phyloP scores from a whole-genome alignment of 2,113 vertebrate species.

The Tragelaphus scriptus region DNA sequence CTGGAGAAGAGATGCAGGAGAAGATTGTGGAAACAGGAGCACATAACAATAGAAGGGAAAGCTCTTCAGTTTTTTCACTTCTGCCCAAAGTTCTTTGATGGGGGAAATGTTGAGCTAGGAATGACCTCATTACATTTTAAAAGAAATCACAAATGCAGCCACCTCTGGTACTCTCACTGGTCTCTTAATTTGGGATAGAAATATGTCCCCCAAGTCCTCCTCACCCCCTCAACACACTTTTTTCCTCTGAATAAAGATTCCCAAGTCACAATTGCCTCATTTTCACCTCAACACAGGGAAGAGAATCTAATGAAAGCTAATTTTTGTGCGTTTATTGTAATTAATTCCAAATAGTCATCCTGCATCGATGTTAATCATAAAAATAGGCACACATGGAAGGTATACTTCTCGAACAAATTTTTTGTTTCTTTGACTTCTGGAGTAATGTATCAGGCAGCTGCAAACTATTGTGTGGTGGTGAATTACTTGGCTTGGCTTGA shows the following conservation, averaged over 20 bases:
- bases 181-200: not conserved
- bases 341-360: not conserved
- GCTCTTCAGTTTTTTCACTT: not conserved
- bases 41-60: not conserved
- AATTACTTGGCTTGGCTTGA: not conserved
- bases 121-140: not conserved
- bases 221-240: not conserved
- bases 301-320: not conserved
- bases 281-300: not conserved
- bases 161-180: not conserved
- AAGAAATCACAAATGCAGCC: not conserved
- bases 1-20: not conserved
- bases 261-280: not conserved
- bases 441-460: not conserved
- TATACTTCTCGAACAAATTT: not conserved
- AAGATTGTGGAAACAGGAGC: not conserved
- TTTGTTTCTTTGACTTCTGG: not conserved
- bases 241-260: not conserved
- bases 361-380: not conserved
- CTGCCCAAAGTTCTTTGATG: not conserved
- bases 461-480: not conserved
- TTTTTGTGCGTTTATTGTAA: conserved; percentile 8
- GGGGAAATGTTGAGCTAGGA: not conserved
- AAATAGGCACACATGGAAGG: not conserved
- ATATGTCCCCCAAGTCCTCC: not conserved